A percentile compares a stretch with the other conserved stretches of the same genome.
Conservation (phyloP, 2,113 vertebrate genomes). For the Mesocricetus auratus region DNA sequence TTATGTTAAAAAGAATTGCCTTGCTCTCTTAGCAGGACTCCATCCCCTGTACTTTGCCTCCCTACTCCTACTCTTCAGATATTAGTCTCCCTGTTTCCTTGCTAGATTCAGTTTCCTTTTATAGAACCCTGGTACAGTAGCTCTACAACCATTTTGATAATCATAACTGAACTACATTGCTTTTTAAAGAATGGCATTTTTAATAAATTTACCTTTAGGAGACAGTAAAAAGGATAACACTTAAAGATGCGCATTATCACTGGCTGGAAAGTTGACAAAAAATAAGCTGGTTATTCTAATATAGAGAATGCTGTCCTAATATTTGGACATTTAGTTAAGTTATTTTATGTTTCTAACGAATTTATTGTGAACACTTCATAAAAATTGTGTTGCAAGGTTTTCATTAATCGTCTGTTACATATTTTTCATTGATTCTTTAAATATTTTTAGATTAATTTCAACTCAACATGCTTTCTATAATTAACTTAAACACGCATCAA, state of each 20-base stretch:
- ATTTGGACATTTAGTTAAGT: conserved; percentile 10
- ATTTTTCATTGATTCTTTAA: not conserved
- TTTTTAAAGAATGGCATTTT: not conserved
- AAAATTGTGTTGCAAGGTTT: not conserved
- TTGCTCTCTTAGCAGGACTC: not conserved
- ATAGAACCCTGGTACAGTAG: not conserved
- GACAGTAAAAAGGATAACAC: not conserved
- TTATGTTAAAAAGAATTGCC: not conserved
- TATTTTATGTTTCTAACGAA: not conserved
- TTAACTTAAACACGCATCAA: not conserved
- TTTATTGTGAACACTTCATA: not conserved
- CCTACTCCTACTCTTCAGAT: not conserved
- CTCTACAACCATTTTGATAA: not conserved
- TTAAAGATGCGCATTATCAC: not conserved
- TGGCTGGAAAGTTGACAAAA: not conserved
- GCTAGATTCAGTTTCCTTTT: not conserved
- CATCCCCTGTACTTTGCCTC: not conserved
- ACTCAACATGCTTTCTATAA: not conserved
- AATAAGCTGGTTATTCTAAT: not conserved
- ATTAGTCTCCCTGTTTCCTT: not conserved
- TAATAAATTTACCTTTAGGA: not conserved
- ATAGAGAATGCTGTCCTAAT: not conserved
- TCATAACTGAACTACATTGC: not conserved
- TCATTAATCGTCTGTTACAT: not conserved
- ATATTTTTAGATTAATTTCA: conserved; percentile 29